Conservation (phyloP, 2,888 invertebrate species). For the Subacronicta megacephala region DNA sequence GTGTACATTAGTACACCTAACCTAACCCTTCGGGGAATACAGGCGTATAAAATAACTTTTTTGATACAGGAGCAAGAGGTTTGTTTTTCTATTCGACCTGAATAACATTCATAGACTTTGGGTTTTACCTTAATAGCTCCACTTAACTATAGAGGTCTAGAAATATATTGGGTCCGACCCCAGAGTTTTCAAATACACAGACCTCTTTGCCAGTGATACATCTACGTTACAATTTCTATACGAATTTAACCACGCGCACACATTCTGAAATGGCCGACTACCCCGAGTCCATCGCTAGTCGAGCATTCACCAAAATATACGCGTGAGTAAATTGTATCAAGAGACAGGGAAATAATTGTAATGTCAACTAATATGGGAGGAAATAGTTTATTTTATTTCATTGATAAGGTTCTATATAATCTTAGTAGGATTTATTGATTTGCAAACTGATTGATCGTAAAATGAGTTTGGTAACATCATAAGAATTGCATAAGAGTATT, state of each 20-base stretch:
- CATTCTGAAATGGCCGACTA: conserved; percentile 10
- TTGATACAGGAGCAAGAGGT: no score
- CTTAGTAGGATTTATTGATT: background rate
- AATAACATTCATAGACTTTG: no score
- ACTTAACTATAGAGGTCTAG: no score
- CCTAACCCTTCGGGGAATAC: no score
- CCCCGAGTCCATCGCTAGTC: conserved; percentile 4
- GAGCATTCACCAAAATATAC: conserved; percentile 20
- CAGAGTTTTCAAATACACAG: background rate
- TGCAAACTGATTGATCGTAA: background rate
- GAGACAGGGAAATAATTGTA: conserved; percentile 4
- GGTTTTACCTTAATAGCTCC: no score
- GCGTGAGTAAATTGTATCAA: conserved; percentile 24
- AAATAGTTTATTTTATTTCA: background rate
- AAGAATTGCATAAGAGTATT: no score
- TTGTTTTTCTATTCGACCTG: no score
- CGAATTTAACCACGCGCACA: conserved; percentile 22
- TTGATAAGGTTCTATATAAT: background rate
- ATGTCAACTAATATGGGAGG: conserved; percentile 1
- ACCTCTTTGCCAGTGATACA: background rate
- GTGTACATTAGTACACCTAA: no score
- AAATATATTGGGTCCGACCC: no score
- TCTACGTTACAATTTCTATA: background rate
- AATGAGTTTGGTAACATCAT: background rate
- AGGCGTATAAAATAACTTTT: no score